Evolutionary conservation across 2,113 vertebrate species (phyloP).

Genomic region (Bettongia penicillata): DNA sequence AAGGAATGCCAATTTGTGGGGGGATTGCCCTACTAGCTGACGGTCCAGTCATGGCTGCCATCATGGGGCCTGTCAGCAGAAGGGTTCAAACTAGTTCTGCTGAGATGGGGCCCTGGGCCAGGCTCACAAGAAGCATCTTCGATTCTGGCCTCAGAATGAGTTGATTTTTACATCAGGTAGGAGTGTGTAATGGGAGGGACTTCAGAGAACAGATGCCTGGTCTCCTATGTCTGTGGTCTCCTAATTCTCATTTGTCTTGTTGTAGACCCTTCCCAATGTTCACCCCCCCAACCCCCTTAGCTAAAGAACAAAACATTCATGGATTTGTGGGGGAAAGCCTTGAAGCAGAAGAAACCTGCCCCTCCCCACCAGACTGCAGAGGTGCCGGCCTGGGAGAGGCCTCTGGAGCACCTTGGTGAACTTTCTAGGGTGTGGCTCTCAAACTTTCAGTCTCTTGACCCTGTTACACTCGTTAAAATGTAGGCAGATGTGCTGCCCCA

Average conservation of each 20-base stretch:
- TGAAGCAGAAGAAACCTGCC: too few relatives aligned
- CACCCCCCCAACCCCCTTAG: too few relatives aligned
- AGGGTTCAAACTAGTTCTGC: neutral
- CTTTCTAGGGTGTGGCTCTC: too few relatives aligned
- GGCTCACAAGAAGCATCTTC: too few relatives aligned
- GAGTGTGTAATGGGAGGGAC: too few relatives aligned
- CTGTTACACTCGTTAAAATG: neutral
- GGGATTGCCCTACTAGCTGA: conserved; percentile 82
- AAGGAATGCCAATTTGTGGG: conserved; percentile 82
- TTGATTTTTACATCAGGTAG: too few relatives aligned
- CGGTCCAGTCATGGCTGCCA: conserved; percentile 77
- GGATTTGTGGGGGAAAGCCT: neutral
- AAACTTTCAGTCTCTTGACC: too few relatives aligned
- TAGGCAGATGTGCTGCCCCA: neutral
- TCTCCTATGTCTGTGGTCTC: too few relatives aligned
- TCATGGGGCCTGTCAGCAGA: conserved; percentile 69
- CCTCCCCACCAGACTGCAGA: too few relatives aligned
- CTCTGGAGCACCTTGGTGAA: neutral
- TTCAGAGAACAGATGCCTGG: neutral
- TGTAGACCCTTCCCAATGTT: too few relatives aligned
- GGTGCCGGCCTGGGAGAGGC: neutral
- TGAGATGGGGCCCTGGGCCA: neutral
- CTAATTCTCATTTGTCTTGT: neutral
- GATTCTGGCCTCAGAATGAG: neutral
- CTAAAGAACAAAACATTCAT: too few relatives aligned